phyloP scores from a whole-genome alignment of 2,113 vertebrate species.

The Cavia aperea region DNA sequence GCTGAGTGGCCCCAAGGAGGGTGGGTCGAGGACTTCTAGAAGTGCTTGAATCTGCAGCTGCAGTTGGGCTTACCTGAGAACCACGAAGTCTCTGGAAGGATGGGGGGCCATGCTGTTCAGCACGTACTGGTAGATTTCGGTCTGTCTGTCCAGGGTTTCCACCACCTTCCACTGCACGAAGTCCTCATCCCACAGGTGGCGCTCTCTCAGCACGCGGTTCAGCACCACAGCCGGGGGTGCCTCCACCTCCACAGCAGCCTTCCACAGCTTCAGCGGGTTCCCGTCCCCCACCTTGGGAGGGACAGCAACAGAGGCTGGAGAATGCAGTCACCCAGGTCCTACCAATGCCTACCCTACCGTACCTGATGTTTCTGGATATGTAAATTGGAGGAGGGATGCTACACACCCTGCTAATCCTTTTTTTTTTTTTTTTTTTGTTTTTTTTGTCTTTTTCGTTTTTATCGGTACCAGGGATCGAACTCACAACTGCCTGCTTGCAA shows the following conservation, averaged over 20 bases:
- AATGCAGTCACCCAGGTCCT: not conserved
- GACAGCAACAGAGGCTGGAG: not conserved
- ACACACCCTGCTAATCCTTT: not conserved
- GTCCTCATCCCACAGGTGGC: slow-evolving; percentile 96
- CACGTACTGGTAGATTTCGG: slow-evolving; percentile 93
- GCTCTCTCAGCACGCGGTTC: slow-evolving; percentile 93
- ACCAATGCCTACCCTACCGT: not conserved
- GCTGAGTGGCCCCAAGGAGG: not conserved
- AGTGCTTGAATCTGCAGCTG: not conserved
- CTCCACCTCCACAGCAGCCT: slow-evolving; percentile 92
- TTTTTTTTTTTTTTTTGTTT: no score
- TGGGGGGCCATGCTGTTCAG: slow-evolving; percentile 95
- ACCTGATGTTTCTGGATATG: fast-evolving
- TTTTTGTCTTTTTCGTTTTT: no score
- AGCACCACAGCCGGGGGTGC: slow-evolving; percentile 93
- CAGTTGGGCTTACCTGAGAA: slow-evolving; percentile 84
- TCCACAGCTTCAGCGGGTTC: slow-evolving; percentile 90
- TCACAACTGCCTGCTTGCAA: no score
- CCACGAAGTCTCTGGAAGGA: slow-evolving; percentile 90
- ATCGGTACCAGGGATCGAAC: no score
- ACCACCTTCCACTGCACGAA: slow-evolving; percentile 96
- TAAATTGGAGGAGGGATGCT: not conserved
- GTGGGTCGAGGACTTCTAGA: not conserved
- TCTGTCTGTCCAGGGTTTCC: slow-evolving; percentile 90
- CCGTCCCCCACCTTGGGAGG: slow-evolving; percentile 88